phyloP scores from a whole-genome alignment of 1,140 invertebrate genomes.

The Cotesia glomerata region DNA sequence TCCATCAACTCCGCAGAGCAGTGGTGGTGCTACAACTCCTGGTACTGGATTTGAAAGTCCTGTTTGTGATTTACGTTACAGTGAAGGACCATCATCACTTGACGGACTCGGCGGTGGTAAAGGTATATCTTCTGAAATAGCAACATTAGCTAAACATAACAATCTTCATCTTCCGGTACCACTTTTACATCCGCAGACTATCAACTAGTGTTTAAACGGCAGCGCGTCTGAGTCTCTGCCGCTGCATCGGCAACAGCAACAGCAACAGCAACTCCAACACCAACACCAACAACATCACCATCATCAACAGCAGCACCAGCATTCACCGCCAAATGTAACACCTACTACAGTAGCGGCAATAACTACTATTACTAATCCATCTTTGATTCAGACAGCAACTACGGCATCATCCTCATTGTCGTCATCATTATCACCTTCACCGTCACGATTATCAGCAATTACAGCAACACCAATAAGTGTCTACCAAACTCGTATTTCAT shows the following conservation, averaged over 20 bases:
- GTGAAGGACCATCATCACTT: constrained; percentile 58
- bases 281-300: no score
- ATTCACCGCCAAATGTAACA: constrained; percentile 37
- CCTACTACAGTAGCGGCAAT: neutral
- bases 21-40: constrained; percentile 47
- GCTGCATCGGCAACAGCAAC: constrained; percentile 30
- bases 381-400: no score
- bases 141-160: constrained; percentile 59
- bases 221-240: constrained; percentile 46
- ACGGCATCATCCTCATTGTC: constrained; percentile 43
- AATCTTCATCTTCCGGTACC: constrained; percentile 61
- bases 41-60: constrained; percentile 60
- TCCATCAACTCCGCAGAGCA: constrained; percentile 59
- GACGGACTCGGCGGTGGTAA: constrained; percentile 50
- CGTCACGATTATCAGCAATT: constrained; percentile 50
- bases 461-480: constrained; percentile 54
- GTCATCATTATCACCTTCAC: constrained; percentile 47
- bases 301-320: neutral
- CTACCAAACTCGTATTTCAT: constrained; percentile 54
- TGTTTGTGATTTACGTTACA: constrained; percentile 61
- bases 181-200: constrained; percentile 60
- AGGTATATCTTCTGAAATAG: constrained; percentile 58
- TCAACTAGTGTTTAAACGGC: constrained; percentile 61
- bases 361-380: no score
- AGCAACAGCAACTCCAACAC: neutral